Evolutionary conservation across 2,113 vertebrate genomes (phyloP).

Genomic region (Lasiurus borealis): DNA sequence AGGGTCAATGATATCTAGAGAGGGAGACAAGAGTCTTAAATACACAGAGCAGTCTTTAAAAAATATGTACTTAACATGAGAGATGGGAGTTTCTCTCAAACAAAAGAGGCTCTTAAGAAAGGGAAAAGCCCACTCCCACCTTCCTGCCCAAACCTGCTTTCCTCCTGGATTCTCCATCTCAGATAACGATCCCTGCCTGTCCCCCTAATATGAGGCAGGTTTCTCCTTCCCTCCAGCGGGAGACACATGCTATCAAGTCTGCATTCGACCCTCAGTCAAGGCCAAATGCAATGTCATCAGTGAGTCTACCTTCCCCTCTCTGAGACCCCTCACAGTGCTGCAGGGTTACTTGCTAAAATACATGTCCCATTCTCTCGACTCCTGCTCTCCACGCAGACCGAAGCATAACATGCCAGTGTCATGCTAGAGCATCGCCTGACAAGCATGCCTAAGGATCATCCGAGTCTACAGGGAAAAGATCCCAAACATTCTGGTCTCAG

Average conservation of each 20-base stretch:
- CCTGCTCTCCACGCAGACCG: not conserved
- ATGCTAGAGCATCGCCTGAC: too few species aligned
- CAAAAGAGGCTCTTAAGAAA: not conserved
- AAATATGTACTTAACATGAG: not conserved
- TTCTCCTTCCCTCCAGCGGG: not conserved
- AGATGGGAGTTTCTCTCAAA: not conserved
- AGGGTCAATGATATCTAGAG: constrained; percentile 95
- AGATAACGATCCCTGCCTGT: not conserved
- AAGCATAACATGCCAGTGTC: not conserved
- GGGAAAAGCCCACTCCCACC: not conserved
- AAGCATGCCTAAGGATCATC: not conserved
- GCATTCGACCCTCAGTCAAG: not conserved
- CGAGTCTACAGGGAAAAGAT: not conserved
- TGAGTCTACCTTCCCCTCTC: not conserved
- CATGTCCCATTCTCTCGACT: not conserved
- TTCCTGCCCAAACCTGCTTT: not conserved
- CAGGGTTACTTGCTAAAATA: not conserved
- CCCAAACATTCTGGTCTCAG: not conserved
- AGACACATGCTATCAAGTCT: not conserved
- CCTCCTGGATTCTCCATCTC: not conserved
- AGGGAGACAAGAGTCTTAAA: constrained; percentile 8
- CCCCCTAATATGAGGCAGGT: not conserved
- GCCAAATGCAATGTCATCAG: not conserved
- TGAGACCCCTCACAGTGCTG: not conserved
- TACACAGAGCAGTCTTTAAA: not conserved